A percentile compares a stretch with the other conserved stretches of the same genome.
Evolutionary conservation across 2,113 vertebrate genomes (phyloP).

Genomic region (Sula dactylatra): DNA sequence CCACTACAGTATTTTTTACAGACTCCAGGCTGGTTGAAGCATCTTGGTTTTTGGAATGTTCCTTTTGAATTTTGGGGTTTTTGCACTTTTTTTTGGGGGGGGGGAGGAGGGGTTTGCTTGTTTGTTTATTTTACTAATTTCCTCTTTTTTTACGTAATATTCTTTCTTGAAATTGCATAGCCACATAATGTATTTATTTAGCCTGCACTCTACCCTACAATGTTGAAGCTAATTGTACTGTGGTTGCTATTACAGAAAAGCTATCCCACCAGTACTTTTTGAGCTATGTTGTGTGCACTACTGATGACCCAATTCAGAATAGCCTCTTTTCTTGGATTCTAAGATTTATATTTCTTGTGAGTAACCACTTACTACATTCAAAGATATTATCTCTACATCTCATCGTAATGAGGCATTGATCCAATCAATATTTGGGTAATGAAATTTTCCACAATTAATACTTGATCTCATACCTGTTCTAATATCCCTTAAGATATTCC

Average conservation of each 20-base stretch:
- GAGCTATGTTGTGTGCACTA: background rate
- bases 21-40: background rate
- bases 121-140: background rate
- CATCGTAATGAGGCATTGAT: background rate
- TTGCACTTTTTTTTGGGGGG: background rate
- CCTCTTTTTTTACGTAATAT: background rate
- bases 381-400: background rate
- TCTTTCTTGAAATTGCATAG: background rate
- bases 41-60: background rate
- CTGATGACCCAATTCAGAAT: background rate
- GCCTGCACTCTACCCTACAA: background rate
- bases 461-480: background rate
- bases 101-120: rapidly evolving
- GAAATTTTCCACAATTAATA: background rate
- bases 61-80: background rate
- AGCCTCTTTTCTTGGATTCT: background rate
- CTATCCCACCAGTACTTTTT: background rate
- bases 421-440: background rate
- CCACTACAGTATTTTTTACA: background rate
- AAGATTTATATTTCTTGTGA: background rate
- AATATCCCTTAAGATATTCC: background rate
- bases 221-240: background rate
- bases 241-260: background rate
- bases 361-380: background rate
- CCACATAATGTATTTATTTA: background rate